phyloP scores from a whole-genome alignment of 2,113 vertebrate species.

The Paratilapia polleni region DNA sequence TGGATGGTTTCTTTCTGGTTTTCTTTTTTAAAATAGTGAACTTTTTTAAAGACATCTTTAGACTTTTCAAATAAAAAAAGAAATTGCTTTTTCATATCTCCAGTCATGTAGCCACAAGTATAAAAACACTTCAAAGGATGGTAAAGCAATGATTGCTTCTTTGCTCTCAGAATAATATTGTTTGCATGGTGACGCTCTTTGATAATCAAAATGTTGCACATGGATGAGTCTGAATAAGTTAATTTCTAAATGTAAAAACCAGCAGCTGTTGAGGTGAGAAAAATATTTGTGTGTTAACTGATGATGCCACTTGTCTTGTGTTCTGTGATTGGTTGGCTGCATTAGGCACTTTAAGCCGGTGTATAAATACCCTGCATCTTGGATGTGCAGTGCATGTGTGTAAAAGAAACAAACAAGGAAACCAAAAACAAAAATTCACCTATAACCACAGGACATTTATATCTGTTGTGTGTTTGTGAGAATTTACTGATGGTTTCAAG shows the following conservation, averaged over 20 bases:
- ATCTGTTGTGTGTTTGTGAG: neutral
- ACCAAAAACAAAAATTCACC: neutral
- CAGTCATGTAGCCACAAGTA: neutral
- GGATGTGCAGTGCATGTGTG: neutral
- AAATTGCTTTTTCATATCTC: neutral
- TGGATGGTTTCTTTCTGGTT: neutral
- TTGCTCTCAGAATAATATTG: neutral
- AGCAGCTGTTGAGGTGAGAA: neutral
- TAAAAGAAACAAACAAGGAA: neutral
- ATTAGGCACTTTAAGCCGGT: slow-evolving; percentile 58
- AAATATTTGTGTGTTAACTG: slow-evolving; percentile 19
- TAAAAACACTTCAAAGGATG: neutral
- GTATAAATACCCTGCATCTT: slow-evolving; percentile 50
- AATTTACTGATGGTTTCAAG: neutral
- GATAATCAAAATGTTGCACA: neutral
- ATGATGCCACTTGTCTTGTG: slow-evolving; percentile 13
- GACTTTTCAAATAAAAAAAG: neutral
- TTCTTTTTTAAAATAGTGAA: neutral
- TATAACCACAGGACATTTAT: neutral
- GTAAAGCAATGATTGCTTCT: neutral
- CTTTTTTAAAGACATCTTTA: neutral
- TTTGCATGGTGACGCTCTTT: neutral
- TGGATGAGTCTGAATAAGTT: neutral
- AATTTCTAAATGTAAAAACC: neutral
- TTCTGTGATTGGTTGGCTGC: slow-evolving; percentile 37